Base-by-base conservation (phyloP, 2,888 invertebrate species). In the Scrobipalpa atriplicella region DNA sequence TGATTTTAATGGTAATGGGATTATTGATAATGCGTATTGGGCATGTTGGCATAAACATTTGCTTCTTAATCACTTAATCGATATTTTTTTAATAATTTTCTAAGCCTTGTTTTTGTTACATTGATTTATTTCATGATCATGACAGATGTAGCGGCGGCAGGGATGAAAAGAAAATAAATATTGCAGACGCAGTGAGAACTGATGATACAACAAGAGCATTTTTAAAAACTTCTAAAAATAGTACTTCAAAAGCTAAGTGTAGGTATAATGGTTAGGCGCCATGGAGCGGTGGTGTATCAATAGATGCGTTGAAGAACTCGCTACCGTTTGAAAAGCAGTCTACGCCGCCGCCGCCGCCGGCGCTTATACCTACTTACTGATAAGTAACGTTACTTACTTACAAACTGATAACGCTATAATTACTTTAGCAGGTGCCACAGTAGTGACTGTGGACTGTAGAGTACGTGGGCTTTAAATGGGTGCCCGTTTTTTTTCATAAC, bases 1-100 rank as follows among this genome's bases (percentile, higher is more conserved):
- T 78, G 75, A 77, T 72, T 74, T 71, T 68, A 75, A 71, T 75
- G 71, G 70, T 69, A 29, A 47, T n/a, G n/a, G 8, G 47, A n/a
- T 16, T 16, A 47, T 47, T 16, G 47, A 47, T 3, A 47, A 47
- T 16, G 16, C 16, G n/a, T 47, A 16, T 16, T 13, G 1, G 3
- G 43, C 43, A n/a, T n/a, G n/a, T n/a, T n/a, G n/a, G n/a, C n/a
- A n/a, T n/a, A 2, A 10, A 47, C 16, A 47, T n/a, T 43, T 1
- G 10, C 47, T 47, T 6, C 16, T 47, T 47, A 47, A 47, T 47
- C n/a, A 47, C 47, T 7, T 16, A 16, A 47, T 47, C n/a, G 16
- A 47, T 47, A 13, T 43, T 47, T 47, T 47, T 43, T 10, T 43
- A 11, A 43, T 3, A 3, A 29, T 29, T 29, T 29, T 43, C 47